Evolutionary conservation across 2,888 invertebrate genomes (phyloP), one percentile per base, ranked within the genome.

Genomic region (Melinaea marsaeus): DNA sequence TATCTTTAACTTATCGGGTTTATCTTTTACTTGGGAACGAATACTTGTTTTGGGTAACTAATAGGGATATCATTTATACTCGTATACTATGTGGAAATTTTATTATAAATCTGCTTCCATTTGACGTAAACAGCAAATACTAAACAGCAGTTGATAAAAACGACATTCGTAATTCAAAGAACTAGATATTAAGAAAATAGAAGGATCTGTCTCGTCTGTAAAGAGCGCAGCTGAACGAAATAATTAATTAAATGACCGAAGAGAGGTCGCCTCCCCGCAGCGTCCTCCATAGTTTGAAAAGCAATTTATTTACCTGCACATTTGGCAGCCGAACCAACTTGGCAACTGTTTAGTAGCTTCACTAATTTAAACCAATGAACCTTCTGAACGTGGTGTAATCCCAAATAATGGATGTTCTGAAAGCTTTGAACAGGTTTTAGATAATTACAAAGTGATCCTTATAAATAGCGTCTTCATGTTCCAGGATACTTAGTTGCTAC

Each of bases 251-350:
- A 62, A 61, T 60, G 60, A 62, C 59, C 55, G 45, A 62, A 13
- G 55, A 42, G 46, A 61, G 67, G 62, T 61, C 51, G 9, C 32
- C 51, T 32, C 9, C 32, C 51, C 51, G 51, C 51, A 51, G 7
- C 32, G 51, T 51, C 32, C 61, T 59, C 48, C 58, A 63, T 60
- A 62, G 63, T 51, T 51, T 51, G 51, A 51, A 51, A 51, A 51
- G 64, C 65, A 61, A 66, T 66, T 66, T 64, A 66, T 68, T 68
- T 56, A 68, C 69, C 69, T 69, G 69, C 64, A 58, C 61, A 65
- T 65, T 64, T 66, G 67, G 68, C 67, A 65, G 47, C 48, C 60
- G 60, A 65, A 60, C 60, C 61, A 62, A 68, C 63, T 68, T 68
- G 67, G 63, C 67, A 65, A 61, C 63, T 68, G 65, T 68, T 66